These are phyloP conservation scores for Microlaimidae sp. DNA, from an alignment of 2,888 invertebrate species.

Conservation along the genomic window DNA sequence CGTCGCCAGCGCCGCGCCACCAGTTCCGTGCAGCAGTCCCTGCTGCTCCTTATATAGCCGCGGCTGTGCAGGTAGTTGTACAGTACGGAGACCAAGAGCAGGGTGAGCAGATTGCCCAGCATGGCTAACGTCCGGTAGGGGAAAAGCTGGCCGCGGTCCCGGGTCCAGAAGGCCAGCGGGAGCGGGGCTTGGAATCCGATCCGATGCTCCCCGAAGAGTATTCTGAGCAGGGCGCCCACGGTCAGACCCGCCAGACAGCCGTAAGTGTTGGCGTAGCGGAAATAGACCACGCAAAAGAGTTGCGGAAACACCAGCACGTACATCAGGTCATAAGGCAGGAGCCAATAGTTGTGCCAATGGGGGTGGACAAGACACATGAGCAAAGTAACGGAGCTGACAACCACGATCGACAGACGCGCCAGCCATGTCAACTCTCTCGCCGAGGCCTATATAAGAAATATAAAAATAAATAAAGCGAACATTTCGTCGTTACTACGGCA, in stretches of 20 bases:
- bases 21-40: not conserved
- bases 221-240: constrained; percentile 23
- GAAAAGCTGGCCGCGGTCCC: constrained; percentile 31
- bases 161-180: constrained; percentile 21
- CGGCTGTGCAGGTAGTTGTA: constrained; percentile 3
- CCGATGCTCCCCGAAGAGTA: constrained; percentile 27
- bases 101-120: constrained; percentile 27
- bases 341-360: constrained; percentile 26
- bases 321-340: constrained; percentile 32
- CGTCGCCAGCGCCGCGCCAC: too few relatives aligned
- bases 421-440: constrained; percentile 23
- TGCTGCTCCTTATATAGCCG: not conserved
- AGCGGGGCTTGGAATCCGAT: constrained; percentile 14
- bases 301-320: constrained; percentile 34
- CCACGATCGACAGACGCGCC: constrained; percentile 22
- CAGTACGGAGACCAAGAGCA: constrained; percentile 18
- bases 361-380: constrained; percentile 24
- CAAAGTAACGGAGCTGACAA: constrained; percentile 23
- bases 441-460: constrained; percentile 18
- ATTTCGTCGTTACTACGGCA: too few relatives aligned
- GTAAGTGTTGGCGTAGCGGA: constrained; percentile 24
- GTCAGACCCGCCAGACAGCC: constrained; percentile 24
- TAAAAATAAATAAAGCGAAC: too few relatives aligned
- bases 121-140: constrained; percentile 38
- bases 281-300: constrained; percentile 25